Conservation (phyloP, 2,797 vertebrate species). For the Emydoidea blandingii region DNA sequence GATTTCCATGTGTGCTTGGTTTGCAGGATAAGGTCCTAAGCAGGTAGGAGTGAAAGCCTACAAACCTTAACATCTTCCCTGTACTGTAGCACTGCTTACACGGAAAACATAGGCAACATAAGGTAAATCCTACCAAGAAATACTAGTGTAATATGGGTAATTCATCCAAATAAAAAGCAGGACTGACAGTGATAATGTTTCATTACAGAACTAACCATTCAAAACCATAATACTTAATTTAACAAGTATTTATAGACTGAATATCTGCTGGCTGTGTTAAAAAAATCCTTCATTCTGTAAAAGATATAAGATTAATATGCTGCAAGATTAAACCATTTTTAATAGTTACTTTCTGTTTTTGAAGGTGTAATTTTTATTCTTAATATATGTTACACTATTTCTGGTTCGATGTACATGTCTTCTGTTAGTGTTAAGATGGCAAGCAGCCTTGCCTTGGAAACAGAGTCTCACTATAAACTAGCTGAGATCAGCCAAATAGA, state of each 20-base stretch:
- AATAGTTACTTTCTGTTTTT: neutral
- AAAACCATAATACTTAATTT: neutral
- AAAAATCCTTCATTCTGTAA: neutral
- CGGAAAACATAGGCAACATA: slow-evolving; percentile 35
- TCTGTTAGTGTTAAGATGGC: neutral
- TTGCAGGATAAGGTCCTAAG: neutral
- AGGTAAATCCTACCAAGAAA: slow-evolving; percentile 42
- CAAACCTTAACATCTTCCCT: neutral
- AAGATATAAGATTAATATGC: neutral
- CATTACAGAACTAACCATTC: neutral
- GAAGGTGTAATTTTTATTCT: neutral
- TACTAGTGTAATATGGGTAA: slow-evolving; percentile 28
- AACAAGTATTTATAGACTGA: neutral
- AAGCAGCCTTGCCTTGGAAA: neutral
- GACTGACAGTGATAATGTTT: slow-evolving; percentile 33
- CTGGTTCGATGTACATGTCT: neutral
- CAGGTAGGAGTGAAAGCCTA: neutral
- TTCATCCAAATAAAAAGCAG: neutral
- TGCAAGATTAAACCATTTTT: neutral
- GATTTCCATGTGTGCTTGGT: neutral
- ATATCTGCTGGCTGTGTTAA: neutral
- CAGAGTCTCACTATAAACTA: neutral
- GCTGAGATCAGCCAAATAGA: neutral
- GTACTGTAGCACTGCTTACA: slow-evolving; percentile 17
- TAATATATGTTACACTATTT: neutral